Evolutionary conservation across 2,888 invertebrate species (phyloP).

Genomic region (Sphecodes monilicornis): DNA sequence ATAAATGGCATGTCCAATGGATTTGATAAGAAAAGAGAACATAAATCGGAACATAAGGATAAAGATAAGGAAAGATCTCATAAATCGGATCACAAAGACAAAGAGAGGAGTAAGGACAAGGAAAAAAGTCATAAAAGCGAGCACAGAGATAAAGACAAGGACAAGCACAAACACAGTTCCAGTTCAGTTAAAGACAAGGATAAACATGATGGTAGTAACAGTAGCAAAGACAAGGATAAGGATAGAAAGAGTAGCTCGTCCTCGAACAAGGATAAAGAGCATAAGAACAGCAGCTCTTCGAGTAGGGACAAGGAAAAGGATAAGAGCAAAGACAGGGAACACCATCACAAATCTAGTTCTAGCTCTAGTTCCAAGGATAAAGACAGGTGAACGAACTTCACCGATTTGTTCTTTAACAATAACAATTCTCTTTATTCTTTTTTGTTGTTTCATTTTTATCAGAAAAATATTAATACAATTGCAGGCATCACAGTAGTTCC

Average conservation of each 20-base stretch:
- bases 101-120: slow-evolving; percentile 87
- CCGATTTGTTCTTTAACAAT: neutral
- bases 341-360: slow-evolving; percentile 83
- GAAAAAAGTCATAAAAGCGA: slow-evolving; percentile 83
- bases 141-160: slow-evolving; percentile 88
- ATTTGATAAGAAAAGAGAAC: slow-evolving; percentile 86
- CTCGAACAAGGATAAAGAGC: slow-evolving; percentile 84
- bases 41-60: slow-evolving; percentile 87
- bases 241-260: slow-evolving; percentile 86
- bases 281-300: slow-evolving; percentile 80
- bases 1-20: slow-evolving; percentile 94
- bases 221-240: slow-evolving; percentile 84
- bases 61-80: slow-evolving; percentile 85
- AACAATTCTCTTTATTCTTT: slow-evolving; percentile 23
- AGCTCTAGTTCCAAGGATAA: slow-evolving; percentile 84
- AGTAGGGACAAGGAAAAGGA: slow-evolving; percentile 84
- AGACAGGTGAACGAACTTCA: slow-evolving; percentile 76
- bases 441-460: neutral
- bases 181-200: slow-evolving; percentile 83
- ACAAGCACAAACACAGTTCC: slow-evolving; percentile 80
- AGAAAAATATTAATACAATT: slow-evolving; percentile 28
- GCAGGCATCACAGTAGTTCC: slow-evolving; percentile 83
- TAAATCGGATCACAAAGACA: slow-evolving; percentile 84
- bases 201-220: slow-evolving; percentile 83
- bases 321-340: slow-evolving; percentile 85